Evolutionary conservation across 1,140 invertebrate genomes (phyloP).

Genomic region (Anastatus disparis): DNA sequence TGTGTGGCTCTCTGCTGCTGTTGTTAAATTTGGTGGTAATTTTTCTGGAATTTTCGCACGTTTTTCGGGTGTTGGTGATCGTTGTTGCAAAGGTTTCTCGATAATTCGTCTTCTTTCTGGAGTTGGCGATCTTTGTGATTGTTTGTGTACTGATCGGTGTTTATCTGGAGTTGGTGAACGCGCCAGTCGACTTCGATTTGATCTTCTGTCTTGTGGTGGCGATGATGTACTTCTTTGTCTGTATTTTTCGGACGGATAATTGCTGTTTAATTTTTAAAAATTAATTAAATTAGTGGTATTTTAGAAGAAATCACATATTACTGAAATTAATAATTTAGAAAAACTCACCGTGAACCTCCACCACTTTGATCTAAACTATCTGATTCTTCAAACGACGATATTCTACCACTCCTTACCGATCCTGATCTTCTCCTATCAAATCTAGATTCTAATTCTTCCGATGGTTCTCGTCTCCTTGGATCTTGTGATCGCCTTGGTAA

Average conservation of each 20-base stretch:
- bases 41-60: neutral
- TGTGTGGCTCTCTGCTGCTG: conserved; percentile 4
- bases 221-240: conserved; percentile 4
- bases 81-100: neutral
- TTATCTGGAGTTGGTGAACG: conserved; percentile 20
- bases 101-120: neutral
- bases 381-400: conserved; percentile 40
- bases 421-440: conserved; percentile 37
- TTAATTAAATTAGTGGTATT: too few species aligned
- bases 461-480: conserved; percentile 1
- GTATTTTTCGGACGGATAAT: neutral
- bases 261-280: neutral
- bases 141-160: neutral
- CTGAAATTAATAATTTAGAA: too few species aligned
- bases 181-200: neutral
- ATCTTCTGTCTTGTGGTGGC: neutral
- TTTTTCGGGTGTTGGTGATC: conserved; percentile 15
- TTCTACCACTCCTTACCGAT: conserved; percentile 35
- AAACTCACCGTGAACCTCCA: conserved; percentile 5
- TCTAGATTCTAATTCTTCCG: conserved; percentile 34
- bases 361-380: neutral
- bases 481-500: neutral
- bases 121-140: neutral
- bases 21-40: neutral
- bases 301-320: too few species aligned